Percentiles rank a stretch among this genome's conserved stretches.
Evolutionary conservation across 2,797 vertebrate species (phyloP).

Genomic region (Melanotaenia pygmaea): DNA sequence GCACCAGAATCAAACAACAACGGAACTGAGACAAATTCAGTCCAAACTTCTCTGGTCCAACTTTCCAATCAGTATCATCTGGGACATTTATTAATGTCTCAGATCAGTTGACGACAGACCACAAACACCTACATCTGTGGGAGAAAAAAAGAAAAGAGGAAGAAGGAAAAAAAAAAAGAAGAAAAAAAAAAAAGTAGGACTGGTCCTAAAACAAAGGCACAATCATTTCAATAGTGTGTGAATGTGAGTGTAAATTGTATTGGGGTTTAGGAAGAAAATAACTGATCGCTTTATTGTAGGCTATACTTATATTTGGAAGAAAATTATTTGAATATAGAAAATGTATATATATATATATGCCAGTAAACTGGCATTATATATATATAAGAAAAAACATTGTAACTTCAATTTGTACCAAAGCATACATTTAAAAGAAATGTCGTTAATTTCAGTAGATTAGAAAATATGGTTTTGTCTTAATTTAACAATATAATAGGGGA

Average conservation of each 20-base stretch:
- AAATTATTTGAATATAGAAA: no score
- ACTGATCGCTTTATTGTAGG: no score
- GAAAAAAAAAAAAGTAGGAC: no score
- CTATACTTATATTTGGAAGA: no score
- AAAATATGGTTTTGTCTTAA: not conserved
- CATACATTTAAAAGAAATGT: no score
- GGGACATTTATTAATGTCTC: not conserved
- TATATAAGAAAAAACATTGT: not conserved
- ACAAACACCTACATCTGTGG: not conserved
- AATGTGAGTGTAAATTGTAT: no score
- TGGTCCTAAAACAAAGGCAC: no score
- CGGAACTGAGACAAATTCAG: not conserved
- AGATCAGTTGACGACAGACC: not conserved
- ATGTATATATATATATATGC: not conserved
- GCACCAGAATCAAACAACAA: conserved; percentile 32
- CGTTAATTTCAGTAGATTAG: not conserved
- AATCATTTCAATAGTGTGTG: no score
- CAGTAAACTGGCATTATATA: no score
- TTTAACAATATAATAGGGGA: not conserved
- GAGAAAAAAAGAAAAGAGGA: not conserved
- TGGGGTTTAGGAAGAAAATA: no score
- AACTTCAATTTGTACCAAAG: not conserved
- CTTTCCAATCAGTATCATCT: not conserved
- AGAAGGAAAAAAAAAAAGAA: not conserved
- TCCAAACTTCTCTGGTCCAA: not conserved